Conservation (phyloP, 53 echinoderm and acorn worm species). For the Astropecten irregularis region DNA sequence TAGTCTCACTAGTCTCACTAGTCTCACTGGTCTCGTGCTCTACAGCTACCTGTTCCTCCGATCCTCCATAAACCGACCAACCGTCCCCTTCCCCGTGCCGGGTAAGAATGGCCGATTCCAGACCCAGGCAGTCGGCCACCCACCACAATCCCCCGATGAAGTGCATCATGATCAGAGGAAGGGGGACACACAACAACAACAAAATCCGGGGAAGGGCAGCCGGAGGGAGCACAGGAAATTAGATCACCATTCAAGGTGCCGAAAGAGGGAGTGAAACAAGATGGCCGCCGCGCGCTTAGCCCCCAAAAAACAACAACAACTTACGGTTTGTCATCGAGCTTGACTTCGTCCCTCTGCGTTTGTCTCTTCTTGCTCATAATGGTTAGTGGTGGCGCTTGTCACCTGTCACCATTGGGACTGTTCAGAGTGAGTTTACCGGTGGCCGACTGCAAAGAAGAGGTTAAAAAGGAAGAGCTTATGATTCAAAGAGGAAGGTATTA, state of each 20-base stretch:
- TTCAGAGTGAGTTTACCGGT: no score
- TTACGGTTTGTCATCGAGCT: constrained; percentile 61
- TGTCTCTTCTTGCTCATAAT: background rate
- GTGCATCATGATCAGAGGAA: constrained; percentile 7
- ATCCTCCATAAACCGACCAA: no score
- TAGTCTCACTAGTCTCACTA: background rate
- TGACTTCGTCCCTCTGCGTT: constrained; percentile 26
- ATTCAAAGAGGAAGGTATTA: background rate
- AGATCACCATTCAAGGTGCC: no score
- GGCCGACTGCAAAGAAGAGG: no score
- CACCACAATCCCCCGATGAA: constrained; percentile 15
- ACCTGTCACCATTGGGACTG: background rate
- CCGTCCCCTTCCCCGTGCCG: background rate
- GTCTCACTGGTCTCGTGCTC: background rate
- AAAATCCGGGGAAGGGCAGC: background rate
- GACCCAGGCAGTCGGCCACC: constrained; percentile 10
- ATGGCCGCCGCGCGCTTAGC: background rate
- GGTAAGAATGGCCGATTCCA: background rate
- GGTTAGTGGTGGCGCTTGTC: background rate
- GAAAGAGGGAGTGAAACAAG: no score
- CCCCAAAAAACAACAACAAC: no score
- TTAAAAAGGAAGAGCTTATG: no score
- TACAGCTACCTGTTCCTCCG: background rate
- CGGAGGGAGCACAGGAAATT: constrained; percentile 25
- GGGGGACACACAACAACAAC: no score